Base-by-base conservation (phyloP, 2,797 vertebrate genomes). In the Notolepis coatsorum region DNA sequence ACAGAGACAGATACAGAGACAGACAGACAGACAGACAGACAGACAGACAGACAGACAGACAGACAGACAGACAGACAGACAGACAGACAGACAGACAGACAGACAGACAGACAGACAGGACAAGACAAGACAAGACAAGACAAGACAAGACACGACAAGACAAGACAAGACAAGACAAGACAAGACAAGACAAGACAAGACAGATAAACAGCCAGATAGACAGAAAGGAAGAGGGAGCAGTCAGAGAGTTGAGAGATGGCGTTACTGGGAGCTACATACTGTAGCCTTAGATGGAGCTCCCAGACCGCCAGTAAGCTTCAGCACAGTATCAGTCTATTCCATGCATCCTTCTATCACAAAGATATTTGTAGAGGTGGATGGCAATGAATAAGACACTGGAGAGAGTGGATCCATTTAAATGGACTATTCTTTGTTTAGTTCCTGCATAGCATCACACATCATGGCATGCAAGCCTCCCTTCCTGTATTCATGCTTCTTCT, bases 291-390 rank as follows among this genome's bases (percentile, higher is more conserved):
- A 54, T 60, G 61, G 63, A 55, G 63, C 61, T 67, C 57, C 31
- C n/a, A 27, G 12, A 7, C 37, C 1, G 1, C n/a, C n/a, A n/a
- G n/a, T n/a, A n/a, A n/a, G n/a, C n/a, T n/a, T n/a, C 6, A 20
- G 61, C 41, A 76, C 64, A 73, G 50, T 66, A 53, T 67, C 61
- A 35, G 69, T 46, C 50, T 70, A 60, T 77, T 68, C 37, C 66
- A 61, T 49, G 31, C 65, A 51, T 64, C 53, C 46, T 37, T 56
- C 55, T 80, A 73, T 84, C 81, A 87, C 82, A 88, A 84, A 87
- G 81, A 84, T 86, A n/a, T n/a, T n/a, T n/a, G n/a, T n/a, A n/a
- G n/a, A n/a, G n/a, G n/a, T n/a, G n/a, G n/a, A n/a, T n/a, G n/a
- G n/a, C n/a, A n/a, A n/a, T n/a, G n/a, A n/a, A n/a, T n/a, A n/a